Conservation (phyloP, 2,797 vertebrate species). For the Tiaroga cobitis region DNA sequence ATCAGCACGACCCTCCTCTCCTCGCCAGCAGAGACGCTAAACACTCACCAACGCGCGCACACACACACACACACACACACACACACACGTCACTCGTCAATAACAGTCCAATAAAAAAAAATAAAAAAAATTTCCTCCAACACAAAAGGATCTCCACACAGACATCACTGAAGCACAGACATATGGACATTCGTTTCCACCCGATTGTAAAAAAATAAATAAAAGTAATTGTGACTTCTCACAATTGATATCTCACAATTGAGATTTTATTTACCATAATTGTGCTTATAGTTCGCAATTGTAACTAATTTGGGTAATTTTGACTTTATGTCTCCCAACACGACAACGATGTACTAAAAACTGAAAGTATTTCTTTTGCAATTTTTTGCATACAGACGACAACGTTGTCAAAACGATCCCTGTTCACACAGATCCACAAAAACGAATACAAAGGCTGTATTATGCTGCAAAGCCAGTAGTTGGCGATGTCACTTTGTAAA, state of each 20-base stretch:
- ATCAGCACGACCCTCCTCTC: conserved; percentile 62
- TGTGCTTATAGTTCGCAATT: background rate
- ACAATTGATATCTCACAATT: background rate
- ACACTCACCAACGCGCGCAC: conserved; percentile 33
- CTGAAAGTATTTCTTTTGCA: background rate
- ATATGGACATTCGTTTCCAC: background rate
- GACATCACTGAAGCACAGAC: conserved; percentile 25
- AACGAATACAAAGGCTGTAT: background rate
- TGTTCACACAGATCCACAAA: background rate
- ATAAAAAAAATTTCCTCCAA: conserved; percentile 16
- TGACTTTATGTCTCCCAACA: background rate
- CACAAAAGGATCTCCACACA: conserved; percentile 40
- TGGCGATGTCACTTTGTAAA: background rate
- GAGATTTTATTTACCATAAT: background rate
- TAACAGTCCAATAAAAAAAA: conserved; percentile 24
- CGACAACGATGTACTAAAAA: background rate
- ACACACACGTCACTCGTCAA: conserved; percentile 26
- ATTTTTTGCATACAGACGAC: background rate
- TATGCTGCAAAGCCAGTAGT: background rate
- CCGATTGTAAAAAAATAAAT: background rate
- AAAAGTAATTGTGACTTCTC: background rate
- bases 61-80: conserved; percentile 32
- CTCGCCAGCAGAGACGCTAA: conserved; percentile 60
- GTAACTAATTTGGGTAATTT: background rate
- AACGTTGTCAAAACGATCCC: background rate